Evolutionary conservation across 2,113 vertebrate species (phyloP).

Genomic region (Crotalus viridis): DNA sequence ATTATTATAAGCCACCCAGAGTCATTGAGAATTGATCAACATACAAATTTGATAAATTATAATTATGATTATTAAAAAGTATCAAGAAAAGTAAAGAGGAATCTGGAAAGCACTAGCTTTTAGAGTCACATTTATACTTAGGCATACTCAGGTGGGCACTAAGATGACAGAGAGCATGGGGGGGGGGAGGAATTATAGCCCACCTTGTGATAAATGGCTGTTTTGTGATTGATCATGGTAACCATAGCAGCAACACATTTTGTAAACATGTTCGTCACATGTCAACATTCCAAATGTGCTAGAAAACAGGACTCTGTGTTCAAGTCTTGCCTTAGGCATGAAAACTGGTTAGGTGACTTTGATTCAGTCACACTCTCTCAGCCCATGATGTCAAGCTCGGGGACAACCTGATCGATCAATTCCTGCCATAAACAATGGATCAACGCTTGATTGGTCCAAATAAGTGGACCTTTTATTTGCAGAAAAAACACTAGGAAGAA

Average conservation of each 20-base stretch:
- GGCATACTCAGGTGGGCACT: not conserved
- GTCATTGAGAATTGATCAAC: not conserved
- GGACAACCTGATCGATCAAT: not conserved
- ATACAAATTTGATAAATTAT: not conserved
- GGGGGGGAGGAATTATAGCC: not conserved
- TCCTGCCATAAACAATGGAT: not conserved
- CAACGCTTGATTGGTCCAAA: not conserved
- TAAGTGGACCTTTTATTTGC: not conserved
- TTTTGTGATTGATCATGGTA: not conserved
- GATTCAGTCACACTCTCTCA: not conserved
- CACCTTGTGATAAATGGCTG: not conserved
- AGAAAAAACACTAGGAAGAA: not conserved
- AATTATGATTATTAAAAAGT: not conserved
- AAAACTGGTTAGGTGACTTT: not conserved
- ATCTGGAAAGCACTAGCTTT: not conserved
- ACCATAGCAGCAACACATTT: not conserved
- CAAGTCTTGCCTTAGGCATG: not conserved
- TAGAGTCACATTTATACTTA: not conserved
- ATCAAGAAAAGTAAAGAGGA: not conserved
- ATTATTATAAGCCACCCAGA: not conserved
- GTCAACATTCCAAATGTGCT: not conserved
- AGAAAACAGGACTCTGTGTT: no score
- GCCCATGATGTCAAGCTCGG: not conserved
- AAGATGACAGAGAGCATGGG: not conserved
- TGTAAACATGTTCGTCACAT: not conserved